Conservation (phyloP, 2,113 vertebrate species). For the Xerus inauris region DNA sequence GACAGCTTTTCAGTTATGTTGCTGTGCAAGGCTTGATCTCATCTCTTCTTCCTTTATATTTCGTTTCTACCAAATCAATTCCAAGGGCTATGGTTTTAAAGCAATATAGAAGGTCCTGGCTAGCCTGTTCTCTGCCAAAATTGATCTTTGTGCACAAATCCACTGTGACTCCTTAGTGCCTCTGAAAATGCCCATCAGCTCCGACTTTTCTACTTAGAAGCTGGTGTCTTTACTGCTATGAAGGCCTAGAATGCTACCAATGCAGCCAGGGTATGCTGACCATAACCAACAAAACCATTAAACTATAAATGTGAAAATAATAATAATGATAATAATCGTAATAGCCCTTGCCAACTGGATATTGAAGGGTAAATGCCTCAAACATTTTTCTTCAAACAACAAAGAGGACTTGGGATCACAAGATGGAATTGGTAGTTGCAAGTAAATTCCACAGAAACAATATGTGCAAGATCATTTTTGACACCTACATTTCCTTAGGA, state of each 20-base stretch:
- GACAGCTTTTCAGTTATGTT: not conserved
- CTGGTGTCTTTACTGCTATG: not conserved
- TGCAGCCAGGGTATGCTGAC: not conserved
- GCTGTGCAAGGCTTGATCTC: conserved; percentile 48
- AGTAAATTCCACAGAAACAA: not conserved
- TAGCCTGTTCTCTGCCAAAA: conserved; percentile 8
- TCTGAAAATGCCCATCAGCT: conserved; percentile 65
- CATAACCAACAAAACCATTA: not conserved
- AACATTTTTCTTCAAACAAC: not conserved
- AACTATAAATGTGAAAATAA: conserved; percentile 11
- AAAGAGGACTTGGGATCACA: not conserved
- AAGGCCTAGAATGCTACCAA: conserved; percentile 6
- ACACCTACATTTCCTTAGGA: not conserved
- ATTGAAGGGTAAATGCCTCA: not conserved
- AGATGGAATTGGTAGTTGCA: not conserved
- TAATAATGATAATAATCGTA: not conserved
- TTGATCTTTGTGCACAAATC: conserved; percentile 71
- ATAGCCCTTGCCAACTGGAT: not conserved
- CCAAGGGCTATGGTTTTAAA: conserved; percentile 68
- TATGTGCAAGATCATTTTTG: not conserved
- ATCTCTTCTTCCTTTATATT: conserved; percentile 35
- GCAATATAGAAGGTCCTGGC: not conserved
- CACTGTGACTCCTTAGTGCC: conserved; percentile 33
- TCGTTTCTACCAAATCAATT: conserved; percentile 63
- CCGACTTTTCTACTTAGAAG: conserved; percentile 50